Conservation (phyloP, 2,797 vertebrate species). For the Pipistrellus pipistrellus region DNA sequence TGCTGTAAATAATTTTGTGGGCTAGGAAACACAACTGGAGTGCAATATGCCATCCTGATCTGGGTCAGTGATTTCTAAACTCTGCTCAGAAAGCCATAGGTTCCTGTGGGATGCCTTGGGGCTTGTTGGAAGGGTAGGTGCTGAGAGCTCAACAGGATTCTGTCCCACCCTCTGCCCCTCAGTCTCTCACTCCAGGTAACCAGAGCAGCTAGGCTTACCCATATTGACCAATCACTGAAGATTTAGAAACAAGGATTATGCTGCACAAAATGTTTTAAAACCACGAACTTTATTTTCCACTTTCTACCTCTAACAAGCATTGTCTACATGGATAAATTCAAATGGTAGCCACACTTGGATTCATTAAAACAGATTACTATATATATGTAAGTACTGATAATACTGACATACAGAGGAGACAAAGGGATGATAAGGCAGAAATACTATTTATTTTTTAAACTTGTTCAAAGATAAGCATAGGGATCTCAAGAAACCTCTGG, state of each 20-base stretch:
- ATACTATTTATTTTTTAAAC: background rate
- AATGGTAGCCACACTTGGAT: background rate
- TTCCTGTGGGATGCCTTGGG: background rate
- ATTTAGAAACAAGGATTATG: background rate
- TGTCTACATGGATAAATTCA: background rate
- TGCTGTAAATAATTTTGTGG: conserved; percentile 40
- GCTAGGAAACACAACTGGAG: background rate
- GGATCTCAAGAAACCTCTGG: background rate
- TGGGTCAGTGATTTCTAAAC: conserved; percentile 24
- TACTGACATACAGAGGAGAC: background rate
- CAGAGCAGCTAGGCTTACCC: background rate
- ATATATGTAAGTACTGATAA: background rate
- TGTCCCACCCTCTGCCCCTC: background rate
- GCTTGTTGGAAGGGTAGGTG: background rate
- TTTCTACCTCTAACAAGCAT: background rate
- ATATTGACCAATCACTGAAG: background rate
- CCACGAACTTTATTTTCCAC: background rate
- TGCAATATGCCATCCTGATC: background rate
- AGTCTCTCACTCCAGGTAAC: background rate
- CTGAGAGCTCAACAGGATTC: background rate
- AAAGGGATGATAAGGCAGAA: background rate
- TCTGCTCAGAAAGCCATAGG: background rate
- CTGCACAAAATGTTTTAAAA: background rate
- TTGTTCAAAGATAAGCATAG: background rate
- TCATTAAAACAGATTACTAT: background rate